Conservation (phyloP, 2,113 vertebrate species). For the Elephantulus edwardii region DNA sequence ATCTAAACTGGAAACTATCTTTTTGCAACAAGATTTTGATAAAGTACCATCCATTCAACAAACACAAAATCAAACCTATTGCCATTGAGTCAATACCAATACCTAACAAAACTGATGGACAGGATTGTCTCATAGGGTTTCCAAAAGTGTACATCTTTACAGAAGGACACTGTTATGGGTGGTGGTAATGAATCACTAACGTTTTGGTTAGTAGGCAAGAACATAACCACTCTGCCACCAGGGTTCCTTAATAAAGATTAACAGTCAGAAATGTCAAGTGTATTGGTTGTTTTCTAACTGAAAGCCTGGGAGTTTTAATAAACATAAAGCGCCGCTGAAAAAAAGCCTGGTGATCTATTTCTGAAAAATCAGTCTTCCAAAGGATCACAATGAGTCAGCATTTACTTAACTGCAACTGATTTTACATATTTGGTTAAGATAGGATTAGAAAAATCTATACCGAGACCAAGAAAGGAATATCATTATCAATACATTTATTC, state of each 20-base stretch:
- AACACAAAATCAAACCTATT: too few species aligned
- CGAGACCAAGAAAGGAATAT: not conserved
- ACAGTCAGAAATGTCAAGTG: not conserved
- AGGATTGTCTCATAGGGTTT: too few species aligned
- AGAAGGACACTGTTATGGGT: too few species aligned
- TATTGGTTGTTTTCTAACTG: not conserved
- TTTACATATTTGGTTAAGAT: not conserved
- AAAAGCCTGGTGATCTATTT: not conserved
- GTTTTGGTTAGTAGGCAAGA: too few species aligned
- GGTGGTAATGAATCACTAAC: too few species aligned
- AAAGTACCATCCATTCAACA: too few species aligned
- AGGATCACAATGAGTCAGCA: not conserved
- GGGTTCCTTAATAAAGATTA: not conserved
- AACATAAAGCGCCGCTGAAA: not conserved
- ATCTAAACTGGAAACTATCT: not conserved
- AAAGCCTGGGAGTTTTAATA: not conserved
- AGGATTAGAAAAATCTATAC: slow-evolving; percentile 8
- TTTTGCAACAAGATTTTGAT: too few species aligned
- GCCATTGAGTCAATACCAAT: too few species aligned
- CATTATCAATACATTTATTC: not conserved
- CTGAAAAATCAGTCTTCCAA: not conserved
- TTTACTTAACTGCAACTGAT: not conserved
- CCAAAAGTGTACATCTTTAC: too few species aligned
- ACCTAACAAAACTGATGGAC: too few species aligned
- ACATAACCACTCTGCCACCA: too few species aligned